Evolutionary conservation across 2,797 vertebrate species (phyloP).

Genomic region (Apodemus agrarius): DNA sequence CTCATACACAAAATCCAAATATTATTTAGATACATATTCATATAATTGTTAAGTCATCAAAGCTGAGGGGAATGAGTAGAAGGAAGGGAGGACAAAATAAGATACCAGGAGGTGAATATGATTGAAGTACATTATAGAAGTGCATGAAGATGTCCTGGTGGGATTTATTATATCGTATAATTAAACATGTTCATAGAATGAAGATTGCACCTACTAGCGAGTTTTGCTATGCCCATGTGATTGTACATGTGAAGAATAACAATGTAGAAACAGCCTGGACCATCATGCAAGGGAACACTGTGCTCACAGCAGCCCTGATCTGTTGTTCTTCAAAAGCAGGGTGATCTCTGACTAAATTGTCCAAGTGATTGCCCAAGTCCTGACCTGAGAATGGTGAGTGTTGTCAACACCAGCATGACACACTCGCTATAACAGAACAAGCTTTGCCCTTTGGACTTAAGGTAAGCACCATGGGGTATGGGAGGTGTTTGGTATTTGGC

Average conservation of each 20-base stretch:
- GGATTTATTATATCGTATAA: not conserved
- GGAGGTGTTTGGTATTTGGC: constrained; percentile 42
- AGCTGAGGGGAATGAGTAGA: not conserved
- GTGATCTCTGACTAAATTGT: not conserved
- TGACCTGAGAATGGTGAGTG: not conserved
- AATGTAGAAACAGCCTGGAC: not conserved
- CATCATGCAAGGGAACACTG: not conserved
- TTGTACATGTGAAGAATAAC: rapidly evolving
- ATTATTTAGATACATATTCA: not conserved
- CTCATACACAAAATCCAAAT: not conserved
- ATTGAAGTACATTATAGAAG: not conserved
- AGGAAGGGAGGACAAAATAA: not conserved
- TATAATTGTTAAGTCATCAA: not conserved
- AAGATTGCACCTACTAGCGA: not conserved
- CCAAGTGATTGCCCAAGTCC: not conserved
- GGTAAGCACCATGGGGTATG: not conserved
- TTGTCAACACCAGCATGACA: not conserved
- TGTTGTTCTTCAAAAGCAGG: constrained; percentile 45
- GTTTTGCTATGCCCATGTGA: not conserved
- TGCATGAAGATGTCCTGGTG: not conserved
- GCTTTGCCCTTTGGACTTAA: not conserved
- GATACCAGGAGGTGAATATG: not conserved
- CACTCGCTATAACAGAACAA: not conserved
- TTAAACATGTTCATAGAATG: too few species aligned
- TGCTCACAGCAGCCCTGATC: not conserved